Conservation (phyloP, 2,888 invertebrate genomes). For the Temnothorax ravouxi region DNA sequence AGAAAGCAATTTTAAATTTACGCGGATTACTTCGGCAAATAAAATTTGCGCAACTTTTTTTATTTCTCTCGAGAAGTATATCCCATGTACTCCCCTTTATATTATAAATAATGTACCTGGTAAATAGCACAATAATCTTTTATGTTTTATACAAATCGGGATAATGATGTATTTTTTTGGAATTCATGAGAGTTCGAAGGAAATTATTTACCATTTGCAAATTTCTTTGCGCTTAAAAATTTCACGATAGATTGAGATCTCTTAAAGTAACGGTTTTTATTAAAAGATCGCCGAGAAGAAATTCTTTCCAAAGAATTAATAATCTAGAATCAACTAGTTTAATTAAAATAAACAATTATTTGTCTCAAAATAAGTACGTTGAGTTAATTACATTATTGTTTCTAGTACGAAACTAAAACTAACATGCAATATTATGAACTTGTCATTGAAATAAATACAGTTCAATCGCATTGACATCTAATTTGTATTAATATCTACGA, state of each 20-base stretch:
- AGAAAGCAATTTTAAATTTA: constrained; percentile 27
- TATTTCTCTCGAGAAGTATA: neutral
- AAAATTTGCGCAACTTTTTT: constrained; percentile 17
- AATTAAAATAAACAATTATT: constrained; percentile 39
- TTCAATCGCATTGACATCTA: neutral
- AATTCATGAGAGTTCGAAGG: neutral
- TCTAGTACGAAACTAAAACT: neutral
- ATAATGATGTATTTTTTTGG: neutral
- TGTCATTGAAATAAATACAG: neutral
- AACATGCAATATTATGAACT: neutral
- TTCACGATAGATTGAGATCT: constrained; percentile 8
- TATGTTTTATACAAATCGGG: neutral
- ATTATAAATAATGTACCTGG: neutral
- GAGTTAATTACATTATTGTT: constrained; percentile 12
- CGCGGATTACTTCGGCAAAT: constrained; percentile 22
- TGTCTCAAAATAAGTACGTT: neutral
- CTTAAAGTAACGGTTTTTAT: neutral
- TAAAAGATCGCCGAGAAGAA: neutral
- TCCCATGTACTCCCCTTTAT: neutral
- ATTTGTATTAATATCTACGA: neutral
- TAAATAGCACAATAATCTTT: neutral
- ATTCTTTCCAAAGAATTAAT: neutral
- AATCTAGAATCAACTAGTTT: constrained; percentile 6
- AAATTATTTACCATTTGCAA: constrained; percentile 33
- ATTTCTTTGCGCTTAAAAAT: constrained; percentile 15